Evolutionary conservation across 1,140 invertebrate genomes (phyloP).

Genomic region (Cherax quadricarinatus): DNA sequence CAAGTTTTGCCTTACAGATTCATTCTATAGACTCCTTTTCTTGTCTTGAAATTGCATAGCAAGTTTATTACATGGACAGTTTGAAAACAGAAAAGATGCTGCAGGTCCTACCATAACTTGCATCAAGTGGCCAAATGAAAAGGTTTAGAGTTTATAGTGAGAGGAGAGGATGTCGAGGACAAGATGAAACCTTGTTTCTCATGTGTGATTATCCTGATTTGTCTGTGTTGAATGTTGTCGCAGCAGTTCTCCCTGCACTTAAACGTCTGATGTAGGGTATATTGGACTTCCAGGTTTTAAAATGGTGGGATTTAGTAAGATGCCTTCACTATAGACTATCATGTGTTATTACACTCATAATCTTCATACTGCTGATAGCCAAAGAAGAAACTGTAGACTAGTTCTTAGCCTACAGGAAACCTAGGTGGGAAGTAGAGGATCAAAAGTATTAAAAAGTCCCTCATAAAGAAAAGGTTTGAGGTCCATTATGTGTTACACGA

Average conservation of each 20-base stretch:
- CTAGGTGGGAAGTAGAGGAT: conserved; percentile 1
- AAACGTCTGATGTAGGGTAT: not conserved
- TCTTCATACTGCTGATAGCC: conserved; percentile 11
- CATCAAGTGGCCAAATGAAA: conserved; percentile 13
- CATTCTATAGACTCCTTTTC: conserved; percentile 41
- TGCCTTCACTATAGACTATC: conserved; percentile 9
- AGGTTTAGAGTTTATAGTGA: not conserved
- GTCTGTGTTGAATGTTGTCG: not conserved
- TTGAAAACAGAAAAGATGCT: not conserved
- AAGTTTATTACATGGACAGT: not conserved
- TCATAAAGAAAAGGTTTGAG: not conserved
- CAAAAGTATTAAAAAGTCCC: not conserved
- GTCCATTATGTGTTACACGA: not conserved
- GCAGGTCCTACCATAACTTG: not conserved
- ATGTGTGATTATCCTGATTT: too few species aligned
- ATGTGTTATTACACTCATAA: conserved; percentile 19
- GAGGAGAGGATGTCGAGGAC: conserved; percentile 13
- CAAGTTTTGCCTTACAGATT: conserved; percentile 40
- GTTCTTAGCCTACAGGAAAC: not conserved
- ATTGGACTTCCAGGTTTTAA: conserved; percentile 8
- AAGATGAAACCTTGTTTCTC: conserved; percentile 67
- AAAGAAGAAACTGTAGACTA: conserved; percentile 37
- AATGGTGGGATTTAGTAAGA: conserved; percentile 17
- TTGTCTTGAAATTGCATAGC: conserved; percentile 36
- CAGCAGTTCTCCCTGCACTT: not conserved